phyloP scores from a whole-genome alignment of 2,888 invertebrate genomes.

The Seira ritae region DNA sequence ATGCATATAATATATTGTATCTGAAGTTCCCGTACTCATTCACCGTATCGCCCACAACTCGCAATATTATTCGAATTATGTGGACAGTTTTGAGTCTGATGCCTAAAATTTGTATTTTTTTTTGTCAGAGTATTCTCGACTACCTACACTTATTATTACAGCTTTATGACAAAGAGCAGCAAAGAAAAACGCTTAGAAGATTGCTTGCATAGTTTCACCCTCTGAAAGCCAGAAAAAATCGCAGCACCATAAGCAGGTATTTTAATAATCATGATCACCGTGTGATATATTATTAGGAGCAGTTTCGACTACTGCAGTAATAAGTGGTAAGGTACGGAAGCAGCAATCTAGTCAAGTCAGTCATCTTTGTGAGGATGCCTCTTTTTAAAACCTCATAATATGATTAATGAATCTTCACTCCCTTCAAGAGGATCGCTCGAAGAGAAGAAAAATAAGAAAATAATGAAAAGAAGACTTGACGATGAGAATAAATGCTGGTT shows the following conservation, averaged over 20 bases:
- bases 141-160: no score
- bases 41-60: no score
- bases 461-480: slow-evolving; percentile 30
- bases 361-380: slow-evolving; percentile 46
- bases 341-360: slow-evolving; percentile 59
- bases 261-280: slow-evolving; percentile 30
- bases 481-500: no score
- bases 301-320: slow-evolving; percentile 39
- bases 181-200: no score
- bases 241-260: slow-evolving; percentile 31
- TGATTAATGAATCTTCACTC: slow-evolving; percentile 62
- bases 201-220: no score
- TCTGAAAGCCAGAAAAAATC: slow-evolving; percentile 24
- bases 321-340: slow-evolving; percentile 49
- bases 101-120: no score
- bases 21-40: no score
- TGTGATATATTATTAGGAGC: slow-evolving; percentile 48
- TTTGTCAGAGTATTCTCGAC: no score
- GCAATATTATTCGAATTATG: no score
- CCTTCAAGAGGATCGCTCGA: slow-evolving; percentile 55
- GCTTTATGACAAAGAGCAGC: no score
- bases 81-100: no score
- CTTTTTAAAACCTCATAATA: slow-evolving; percentile 58
- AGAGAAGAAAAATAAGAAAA: slow-evolving; percentile 40
- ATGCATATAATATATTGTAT: no score